Percentiles rank a stretch among this genome's conserved stretches.
Conservation (phyloP, 2,797 vertebrate genomes). For the Thripadectes ignobilis region DNA sequence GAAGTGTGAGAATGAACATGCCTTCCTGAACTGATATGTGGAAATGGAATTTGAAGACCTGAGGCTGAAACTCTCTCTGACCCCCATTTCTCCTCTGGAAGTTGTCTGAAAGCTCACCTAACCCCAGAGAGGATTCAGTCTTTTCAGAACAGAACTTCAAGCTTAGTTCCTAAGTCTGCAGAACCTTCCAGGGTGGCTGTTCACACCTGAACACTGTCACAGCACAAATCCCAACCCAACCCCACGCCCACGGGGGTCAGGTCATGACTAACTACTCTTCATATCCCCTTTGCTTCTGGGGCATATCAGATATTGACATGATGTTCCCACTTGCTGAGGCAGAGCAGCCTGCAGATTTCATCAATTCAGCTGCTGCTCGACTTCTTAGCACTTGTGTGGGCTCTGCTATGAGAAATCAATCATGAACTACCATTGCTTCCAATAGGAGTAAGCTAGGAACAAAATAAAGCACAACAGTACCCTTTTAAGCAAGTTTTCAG, state of each 20-base stretch:
- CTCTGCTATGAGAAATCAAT: background rate
- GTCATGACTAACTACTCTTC: background rate
- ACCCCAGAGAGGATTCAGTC: background rate
- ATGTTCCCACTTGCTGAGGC: background rate
- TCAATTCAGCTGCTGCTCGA: background rate
- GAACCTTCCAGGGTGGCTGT: background rate
- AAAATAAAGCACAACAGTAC: constrained; percentile 4
- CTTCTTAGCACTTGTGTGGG: background rate
- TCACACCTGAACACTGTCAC: background rate
- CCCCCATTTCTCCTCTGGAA: background rate
- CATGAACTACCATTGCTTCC: background rate
- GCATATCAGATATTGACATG: background rate
- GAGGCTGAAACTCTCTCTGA: background rate
- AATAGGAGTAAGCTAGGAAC: background rate
- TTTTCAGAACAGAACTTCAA: background rate
- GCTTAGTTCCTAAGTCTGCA: background rate
- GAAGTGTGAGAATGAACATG: background rate
- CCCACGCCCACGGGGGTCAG: background rate
- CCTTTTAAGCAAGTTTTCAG: constrained; percentile 21
- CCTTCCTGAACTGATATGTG: background rate
- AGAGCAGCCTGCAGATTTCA: background rate
- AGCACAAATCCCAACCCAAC: background rate
- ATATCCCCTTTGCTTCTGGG: background rate
- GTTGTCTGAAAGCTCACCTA: background rate
- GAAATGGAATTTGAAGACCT: background rate